phyloP scores from a whole-genome alignment of 2,888 invertebrate genomes.

The Orthosia gothica region DNA sequence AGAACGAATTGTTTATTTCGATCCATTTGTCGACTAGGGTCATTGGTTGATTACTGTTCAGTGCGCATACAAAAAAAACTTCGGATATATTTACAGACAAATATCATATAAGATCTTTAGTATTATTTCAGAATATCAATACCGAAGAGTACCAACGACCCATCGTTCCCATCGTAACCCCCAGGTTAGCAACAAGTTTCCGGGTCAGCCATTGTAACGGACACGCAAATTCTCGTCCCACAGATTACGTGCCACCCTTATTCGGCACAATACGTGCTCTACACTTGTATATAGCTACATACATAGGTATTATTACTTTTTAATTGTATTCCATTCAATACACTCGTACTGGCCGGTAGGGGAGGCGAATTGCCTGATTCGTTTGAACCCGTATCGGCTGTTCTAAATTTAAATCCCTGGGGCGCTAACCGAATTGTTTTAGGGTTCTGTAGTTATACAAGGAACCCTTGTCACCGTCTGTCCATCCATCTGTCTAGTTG shows the following conservation, averaged over 20 bases:
- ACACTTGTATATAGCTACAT: constrained; percentile 30
- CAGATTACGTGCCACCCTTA: constrained; percentile 43
- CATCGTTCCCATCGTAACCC: too few species aligned
- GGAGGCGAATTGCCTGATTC: constrained; percentile 14
- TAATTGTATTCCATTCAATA: constrained; percentile 52
- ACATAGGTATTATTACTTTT: constrained; percentile 57
- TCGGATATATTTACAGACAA: too few species aligned
- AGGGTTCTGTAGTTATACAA: constrained; percentile 29
- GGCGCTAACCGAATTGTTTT: constrained; percentile 29
- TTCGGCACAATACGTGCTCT: constrained; percentile 31
- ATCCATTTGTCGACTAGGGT: neutral
- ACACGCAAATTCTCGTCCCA: constrained; percentile 32
- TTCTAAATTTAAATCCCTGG: constrained; percentile 50
- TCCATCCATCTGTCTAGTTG: constrained; percentile 19
- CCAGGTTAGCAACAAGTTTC: constrained; percentile 45
- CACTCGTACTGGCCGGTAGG: constrained; percentile 31
- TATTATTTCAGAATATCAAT: constrained; percentile 6
- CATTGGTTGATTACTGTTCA: too few species aligned
- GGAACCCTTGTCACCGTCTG: constrained; percentile 43
- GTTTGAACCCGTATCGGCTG: constrained; percentile 31
- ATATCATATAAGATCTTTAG: neutral
- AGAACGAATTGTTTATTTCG: neutral
- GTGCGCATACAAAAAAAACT: too few species aligned
- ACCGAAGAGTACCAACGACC: constrained; percentile 32
- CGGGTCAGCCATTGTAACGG: constrained; percentile 36